Evolutionary conservation across 2,888 invertebrate genomes (phyloP), one percentile per base, ranked within the genome.

Genomic region (Aphidoletes aphidimyza): DNA sequence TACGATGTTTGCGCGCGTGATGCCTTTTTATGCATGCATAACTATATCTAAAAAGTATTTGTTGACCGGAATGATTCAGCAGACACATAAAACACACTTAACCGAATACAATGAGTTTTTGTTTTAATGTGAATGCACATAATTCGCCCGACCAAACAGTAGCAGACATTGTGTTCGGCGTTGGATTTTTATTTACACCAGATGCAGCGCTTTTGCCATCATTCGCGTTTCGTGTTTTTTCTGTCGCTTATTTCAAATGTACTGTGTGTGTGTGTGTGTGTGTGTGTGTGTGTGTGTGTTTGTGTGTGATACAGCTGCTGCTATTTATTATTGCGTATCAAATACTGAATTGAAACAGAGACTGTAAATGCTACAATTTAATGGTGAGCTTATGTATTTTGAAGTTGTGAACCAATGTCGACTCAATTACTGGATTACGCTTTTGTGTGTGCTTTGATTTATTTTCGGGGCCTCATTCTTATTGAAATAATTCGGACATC

Each of bases 11-110:
- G 47, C 17, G 9, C 47, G 47, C 47, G 3, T 19, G 17, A 17
- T 17, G 47, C 17, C 47, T 47, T 47, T 47, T 54, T 54, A 54
- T 54, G 54, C 54, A 54, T 54, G n/a, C n/a, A n/a, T n/a, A 54
- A 26, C 3, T 22, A 54, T 26, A 54, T 54, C 26, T 6, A 54
- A 47, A 47, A 19, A 22, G 54, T 5, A 54, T 69, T 69, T 30
- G 2, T 5, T 54, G 69, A 69, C 69, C 69, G 69, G 17, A 30
- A 69, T 34, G 69, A 69, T 69, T 69, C 34, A 69, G 69, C 30
- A 69, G 69, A 69, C 69, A 69, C 30, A 69, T 69, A 69, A 69
- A 69, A 69, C 14, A 69, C 69, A 69, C 69, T 69, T 69, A 69
- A 69, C n/a, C 30, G 69, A 69, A 69, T 30, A 69, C 30, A 69